Conservation (phyloP, 1,140 invertebrate species). For the Helicoverpa armigera region DNA sequence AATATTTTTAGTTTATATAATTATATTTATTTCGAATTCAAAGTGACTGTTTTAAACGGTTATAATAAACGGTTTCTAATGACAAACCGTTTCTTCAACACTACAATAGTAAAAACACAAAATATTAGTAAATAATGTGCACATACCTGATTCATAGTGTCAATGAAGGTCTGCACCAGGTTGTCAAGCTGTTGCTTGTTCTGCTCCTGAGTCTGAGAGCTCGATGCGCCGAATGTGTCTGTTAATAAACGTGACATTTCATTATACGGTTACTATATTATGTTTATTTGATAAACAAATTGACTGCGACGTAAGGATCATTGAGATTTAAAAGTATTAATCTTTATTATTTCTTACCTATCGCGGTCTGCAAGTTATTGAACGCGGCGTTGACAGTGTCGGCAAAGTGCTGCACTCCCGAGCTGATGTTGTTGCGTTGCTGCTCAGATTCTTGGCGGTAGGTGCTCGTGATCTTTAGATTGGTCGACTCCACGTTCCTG, state of each 20-base stretch:
- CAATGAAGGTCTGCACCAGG: slow-evolving; percentile 58
- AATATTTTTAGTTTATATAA: no score
- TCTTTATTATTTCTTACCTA: slow-evolving; percentile 57
- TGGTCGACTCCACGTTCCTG: slow-evolving; percentile 66
- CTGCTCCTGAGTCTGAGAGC: slow-evolving; percentile 54
- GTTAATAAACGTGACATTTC: no score
- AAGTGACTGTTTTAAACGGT: no score
- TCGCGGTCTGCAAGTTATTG: slow-evolving; percentile 49
- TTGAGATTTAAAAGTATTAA: no score
- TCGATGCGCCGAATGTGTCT: slow-evolving; percentile 67
- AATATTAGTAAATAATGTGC: no score
- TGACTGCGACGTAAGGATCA: no score
- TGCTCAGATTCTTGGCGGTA: slow-evolving; percentile 74
- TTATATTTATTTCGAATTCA: no score
- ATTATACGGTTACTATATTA: no score
- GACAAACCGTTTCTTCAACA: no score
- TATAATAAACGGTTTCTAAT: no score
- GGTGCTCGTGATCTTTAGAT: slow-evolving; percentile 63
- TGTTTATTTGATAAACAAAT: no score
- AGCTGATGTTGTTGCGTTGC: slow-evolving; percentile 59
- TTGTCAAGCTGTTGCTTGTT: slow-evolving; percentile 65
- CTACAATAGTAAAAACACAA: no score
- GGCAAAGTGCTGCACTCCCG: slow-evolving; percentile 52
- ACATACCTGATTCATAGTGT: slow-evolving; percentile 63
- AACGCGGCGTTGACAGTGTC: slow-evolving; percentile 52